Conservation (phyloP, 2,797 vertebrate species). For the Girardinus metallicus region DNA sequence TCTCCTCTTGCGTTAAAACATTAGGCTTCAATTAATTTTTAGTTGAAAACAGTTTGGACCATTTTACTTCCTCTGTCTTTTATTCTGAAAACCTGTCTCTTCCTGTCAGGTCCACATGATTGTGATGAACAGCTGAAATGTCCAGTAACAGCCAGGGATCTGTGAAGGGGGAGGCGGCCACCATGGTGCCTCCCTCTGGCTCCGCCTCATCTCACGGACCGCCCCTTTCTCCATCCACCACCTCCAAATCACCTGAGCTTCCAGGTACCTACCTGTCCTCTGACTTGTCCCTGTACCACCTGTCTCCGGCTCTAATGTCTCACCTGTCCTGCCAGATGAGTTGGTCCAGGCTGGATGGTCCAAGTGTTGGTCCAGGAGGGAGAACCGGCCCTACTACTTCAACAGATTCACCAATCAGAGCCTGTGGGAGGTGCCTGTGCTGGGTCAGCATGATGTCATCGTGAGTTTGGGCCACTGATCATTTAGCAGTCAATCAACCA, state of each 20-base stretch:
- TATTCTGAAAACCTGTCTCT: conserved; percentile 19
- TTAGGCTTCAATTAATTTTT: neutral
- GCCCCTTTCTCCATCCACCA: conserved; percentile 88
- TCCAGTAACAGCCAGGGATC: conserved; percentile 93
- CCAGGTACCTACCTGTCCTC: conserved; percentile 83
- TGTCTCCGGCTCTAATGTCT: neutral
- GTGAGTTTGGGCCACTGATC: conserved; percentile 78
- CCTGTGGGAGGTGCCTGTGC: conserved; percentile 95
- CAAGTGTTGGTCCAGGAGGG: conserved; percentile 97
- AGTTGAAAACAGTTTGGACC: neutral
- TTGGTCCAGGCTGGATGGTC: conserved; percentile 97
- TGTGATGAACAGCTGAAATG: conserved; percentile 80
- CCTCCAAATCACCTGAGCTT: conserved; percentile 90
- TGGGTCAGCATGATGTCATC: conserved; percentile 93
- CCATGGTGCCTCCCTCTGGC: conserved; percentile 88
- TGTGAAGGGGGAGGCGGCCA: conserved; percentile 88
- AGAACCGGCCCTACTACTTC: conserved; percentile 96
- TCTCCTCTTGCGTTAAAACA: too few species aligned
- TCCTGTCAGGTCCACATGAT: conserved; percentile 63
- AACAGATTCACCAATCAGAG: conserved; percentile 99
- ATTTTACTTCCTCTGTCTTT: neutral
- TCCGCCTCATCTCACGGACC: conserved; percentile 88
- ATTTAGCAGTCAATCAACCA: neutral
- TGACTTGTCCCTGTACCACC: neutral
- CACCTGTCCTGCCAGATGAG: conserved; percentile 84